Percentiles rank a stretch among this genome's conserved stretches.
These are phyloP conservation scores for Thereva unica DNA, from an alignment of 2,888 invertebrate genomes.

Conservation along the genomic window DNA sequence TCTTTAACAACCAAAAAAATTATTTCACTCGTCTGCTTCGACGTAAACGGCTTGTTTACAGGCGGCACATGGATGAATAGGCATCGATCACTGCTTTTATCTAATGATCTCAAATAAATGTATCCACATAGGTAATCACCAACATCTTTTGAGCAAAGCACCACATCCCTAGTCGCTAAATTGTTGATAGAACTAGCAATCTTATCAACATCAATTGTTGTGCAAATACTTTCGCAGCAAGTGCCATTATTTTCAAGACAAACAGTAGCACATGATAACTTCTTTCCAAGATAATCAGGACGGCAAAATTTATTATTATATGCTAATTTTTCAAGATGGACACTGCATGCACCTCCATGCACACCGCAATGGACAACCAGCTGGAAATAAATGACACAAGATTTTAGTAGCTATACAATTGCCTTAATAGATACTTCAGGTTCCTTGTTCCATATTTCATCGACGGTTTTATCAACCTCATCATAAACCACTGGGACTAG, in stretches of 20 bases:
- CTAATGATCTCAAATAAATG: slow-evolving; percentile 73
- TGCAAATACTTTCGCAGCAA: slow-evolving; percentile 47
- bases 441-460: slow-evolving; percentile 66
- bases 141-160: slow-evolving; percentile 49
- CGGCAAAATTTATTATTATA: slow-evolving; percentile 54
- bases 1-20: slow-evolving; percentile 52
- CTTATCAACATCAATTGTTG: slow-evolving; percentile 52
- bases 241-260: slow-evolving; percentile 45
- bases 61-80: slow-evolving; percentile 82
- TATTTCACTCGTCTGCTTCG: slow-evolving; percentile 63
- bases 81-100: slow-evolving; percentile 62
- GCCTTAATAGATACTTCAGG: slow-evolving; percentile 61
- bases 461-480: slow-evolving; percentile 63
- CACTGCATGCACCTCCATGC: slow-evolving; percentile 50
- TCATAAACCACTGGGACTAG: slow-evolving; percentile 70
- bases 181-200: slow-evolving; percentile 56
- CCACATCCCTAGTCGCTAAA: not conserved
- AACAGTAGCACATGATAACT: slow-evolving; percentile 45
- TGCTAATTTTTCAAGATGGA: slow-evolving; percentile 54
- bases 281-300: slow-evolving; percentile 52
- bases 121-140: slow-evolving; percentile 77
- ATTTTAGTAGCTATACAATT: not conserved
- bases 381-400: slow-evolving; percentile 42
- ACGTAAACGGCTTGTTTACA: slow-evolving; percentile 65
- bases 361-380: slow-evolving; percentile 58